Conservation (phyloP, 2,797 vertebrate genomes). For the Sebastes dallii region DNA sequence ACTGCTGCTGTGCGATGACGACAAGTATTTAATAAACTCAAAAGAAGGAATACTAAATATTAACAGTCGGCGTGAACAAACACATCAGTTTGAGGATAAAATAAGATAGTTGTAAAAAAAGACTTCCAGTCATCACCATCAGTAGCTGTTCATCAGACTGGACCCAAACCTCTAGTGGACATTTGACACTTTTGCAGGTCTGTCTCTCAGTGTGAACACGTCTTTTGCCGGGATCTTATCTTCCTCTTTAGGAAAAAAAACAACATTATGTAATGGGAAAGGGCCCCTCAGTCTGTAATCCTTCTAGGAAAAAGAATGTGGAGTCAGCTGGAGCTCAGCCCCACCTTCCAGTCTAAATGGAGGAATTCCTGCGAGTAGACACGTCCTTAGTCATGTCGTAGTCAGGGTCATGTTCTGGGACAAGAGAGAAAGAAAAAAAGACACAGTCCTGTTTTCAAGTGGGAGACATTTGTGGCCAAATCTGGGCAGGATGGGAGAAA, state of each 20-base stretch:
- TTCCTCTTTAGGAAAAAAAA: background rate
- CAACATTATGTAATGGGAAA: constrained; percentile 65
- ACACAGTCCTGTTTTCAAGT: constrained; percentile 61
- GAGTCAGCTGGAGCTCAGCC: constrained; percentile 19
- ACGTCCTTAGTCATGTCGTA: constrained; percentile 33
- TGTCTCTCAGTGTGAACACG: constrained; percentile 34
- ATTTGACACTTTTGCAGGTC: constrained; percentile 44
- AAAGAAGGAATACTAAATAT: too few species aligned
- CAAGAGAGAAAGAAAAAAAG: constrained; percentile 9
- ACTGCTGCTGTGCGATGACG: too few species aligned
- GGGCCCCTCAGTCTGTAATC: constrained; percentile 35
- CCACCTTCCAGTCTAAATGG: constrained; percentile 37
- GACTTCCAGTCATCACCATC: too few species aligned
- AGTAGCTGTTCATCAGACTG: too few species aligned
- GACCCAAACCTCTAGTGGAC: background rate
- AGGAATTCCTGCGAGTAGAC: constrained; percentile 59
- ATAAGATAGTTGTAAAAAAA: too few species aligned
- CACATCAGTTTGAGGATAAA: too few species aligned
- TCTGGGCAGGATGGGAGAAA: constrained; percentile 77
- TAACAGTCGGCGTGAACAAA: too few species aligned
- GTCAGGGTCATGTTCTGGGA: constrained; percentile 43
- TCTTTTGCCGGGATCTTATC: constrained; percentile 41
- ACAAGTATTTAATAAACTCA: too few species aligned
- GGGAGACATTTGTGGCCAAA: constrained; percentile 75
- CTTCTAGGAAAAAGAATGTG: constrained; percentile 31